Evolutionary conservation across 2,113 vertebrate genomes (phyloP), one percentile per base, ranked within the genome.

Genomic region (Mustela nigripes): DNA sequence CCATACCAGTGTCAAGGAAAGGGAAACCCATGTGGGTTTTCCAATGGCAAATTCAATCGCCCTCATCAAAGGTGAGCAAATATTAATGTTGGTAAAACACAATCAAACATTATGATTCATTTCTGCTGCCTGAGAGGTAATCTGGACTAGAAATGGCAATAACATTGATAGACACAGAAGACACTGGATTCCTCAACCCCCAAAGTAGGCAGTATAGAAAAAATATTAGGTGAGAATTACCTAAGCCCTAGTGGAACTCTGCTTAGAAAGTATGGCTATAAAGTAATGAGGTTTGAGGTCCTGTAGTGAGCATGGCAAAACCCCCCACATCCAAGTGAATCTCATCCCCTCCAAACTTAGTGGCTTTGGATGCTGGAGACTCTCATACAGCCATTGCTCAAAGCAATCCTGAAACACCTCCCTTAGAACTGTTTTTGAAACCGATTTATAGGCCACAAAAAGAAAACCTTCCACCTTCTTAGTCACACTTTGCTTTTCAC

Each of bases 21-120:
- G 58, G 36, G 28, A 88, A 86, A 71, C 10, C 12, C 73, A 53
- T 60, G 45, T 69, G 82, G 28, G 60, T 65, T 79, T 93, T 93
- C 69, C 82, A 58, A n/a, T 31, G 76, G 31, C 19, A 83, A 60
- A 76, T 60, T 71, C 87, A 90, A 81, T 76, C 76, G 19, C 62
- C 11, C 39, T 63, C 22, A 69, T 74, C 22, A 88, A 88, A 87
- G 56, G n/a, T 88, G 53, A 60, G 48, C 28, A 73, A 82, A 60
- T 26, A 42, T 89, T n/a, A 86, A 65, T 39, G 28, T 50, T 22
- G 63, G 18, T 21, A 45, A 89, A 84, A 67, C 42, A 81, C 48
- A 96, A 88, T 33, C 69, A 73, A 89, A 93, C 45, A 81, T n/a
- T 76, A 78, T 79, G 45, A 89, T 56, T 96, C 42, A 85, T 73